Evolutionary conservation across 2,797 vertebrate genomes (phyloP), one percentile per base, ranked within the genome.

Genomic region (Tympanoctomys barrerae): DNA sequence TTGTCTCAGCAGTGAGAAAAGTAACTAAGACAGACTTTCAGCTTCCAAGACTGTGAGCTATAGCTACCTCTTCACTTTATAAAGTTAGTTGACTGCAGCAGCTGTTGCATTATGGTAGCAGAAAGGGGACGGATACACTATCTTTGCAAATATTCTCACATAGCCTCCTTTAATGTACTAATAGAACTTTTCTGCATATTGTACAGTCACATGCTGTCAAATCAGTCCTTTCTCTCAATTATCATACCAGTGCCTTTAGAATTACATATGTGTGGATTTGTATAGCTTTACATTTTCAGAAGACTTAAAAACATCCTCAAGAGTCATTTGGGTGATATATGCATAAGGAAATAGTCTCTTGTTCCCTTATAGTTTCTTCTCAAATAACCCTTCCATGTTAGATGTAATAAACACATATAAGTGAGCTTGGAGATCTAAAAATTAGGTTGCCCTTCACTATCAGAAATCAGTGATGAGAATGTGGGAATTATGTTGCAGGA

Each of bases 381-480:
- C 66, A 94, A 89, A 87, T 24, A 91, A n/a, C 11, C 66, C 57
- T 93, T 92, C 19, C 62, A 80, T 3, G n/a, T 93, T 89, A 49
- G 57, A 33, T 94, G 21, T 96, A 87, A 94, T 83, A 96, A 96
- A 96, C 64, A 77, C 88, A 90, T 97, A 90, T 97, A 98, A 98
- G 97, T 97, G 97, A 98, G 96, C 92, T 96, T 91, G 79, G 93
- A 98, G 98, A 98, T 97, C 97, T 97, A 84, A 98, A 98, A 98
- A 78, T 91, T 79, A 93, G 79, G 81, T 90, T 94, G 88, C 82
- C 97, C 97, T 98, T 1, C 97, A 97, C 98, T 78, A 97, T 97
- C 97, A 96, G 97, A 98, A 98, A 98, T 97, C 97, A 97, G 97
- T 94, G 97, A 97, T 73, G 87, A 98, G 97, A 97, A 98, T 94